These are phyloP conservation scores for Hipparchia sbordonii DNA, from an alignment of 2,888 invertebrate genomes.

Conservation along the genomic window DNA sequence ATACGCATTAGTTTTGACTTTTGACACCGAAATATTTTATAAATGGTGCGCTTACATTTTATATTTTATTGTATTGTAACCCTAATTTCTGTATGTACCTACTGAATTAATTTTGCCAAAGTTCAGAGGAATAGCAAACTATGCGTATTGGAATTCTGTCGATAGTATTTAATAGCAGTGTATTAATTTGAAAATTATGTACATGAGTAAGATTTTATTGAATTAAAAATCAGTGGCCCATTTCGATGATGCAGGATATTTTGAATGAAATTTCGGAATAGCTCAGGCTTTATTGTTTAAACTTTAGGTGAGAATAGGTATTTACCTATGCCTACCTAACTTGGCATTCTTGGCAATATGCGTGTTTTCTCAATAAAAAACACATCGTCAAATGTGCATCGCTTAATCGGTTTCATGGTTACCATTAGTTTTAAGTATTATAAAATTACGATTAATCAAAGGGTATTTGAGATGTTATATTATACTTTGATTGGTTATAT, in stretches of 20 bases:
- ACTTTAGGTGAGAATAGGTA: conserved; percentile 16
- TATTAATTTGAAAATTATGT: conserved; percentile 30
- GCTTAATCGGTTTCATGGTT: conserved; percentile 60
- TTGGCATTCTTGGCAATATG: conserved; percentile 29
- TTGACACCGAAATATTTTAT: conserved; percentile 5
- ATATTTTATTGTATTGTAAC: not conserved
- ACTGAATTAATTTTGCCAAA: conserved; percentile 7
- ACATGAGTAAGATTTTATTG: conserved; percentile 27
- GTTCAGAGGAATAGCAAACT: conserved; percentile 7
- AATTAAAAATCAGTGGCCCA: conserved; percentile 16
- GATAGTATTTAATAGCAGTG: conserved; percentile 24
- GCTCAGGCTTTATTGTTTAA: conserved; percentile 25
- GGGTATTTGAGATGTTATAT: conserved; percentile 56
- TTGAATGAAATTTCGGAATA: conserved; percentile 28
- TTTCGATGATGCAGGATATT: conserved; percentile 29
- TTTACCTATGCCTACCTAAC: conserved; percentile 23
- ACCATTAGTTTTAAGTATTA: conserved; percentile 76
- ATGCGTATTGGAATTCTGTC: conserved; percentile 30
- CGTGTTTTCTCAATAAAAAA: conserved; percentile 31
- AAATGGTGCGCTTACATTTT: not conserved
- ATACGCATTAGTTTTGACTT: conserved; percentile 27
- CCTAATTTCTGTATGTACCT: not conserved
- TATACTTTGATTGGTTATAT: conserved; percentile 47
- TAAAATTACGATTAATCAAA: conserved; percentile 64
- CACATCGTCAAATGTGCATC: conserved; percentile 41